Base-by-base conservation (phyloP, 2,113 vertebrate species). In the Telmatochromis sp. region DNA sequence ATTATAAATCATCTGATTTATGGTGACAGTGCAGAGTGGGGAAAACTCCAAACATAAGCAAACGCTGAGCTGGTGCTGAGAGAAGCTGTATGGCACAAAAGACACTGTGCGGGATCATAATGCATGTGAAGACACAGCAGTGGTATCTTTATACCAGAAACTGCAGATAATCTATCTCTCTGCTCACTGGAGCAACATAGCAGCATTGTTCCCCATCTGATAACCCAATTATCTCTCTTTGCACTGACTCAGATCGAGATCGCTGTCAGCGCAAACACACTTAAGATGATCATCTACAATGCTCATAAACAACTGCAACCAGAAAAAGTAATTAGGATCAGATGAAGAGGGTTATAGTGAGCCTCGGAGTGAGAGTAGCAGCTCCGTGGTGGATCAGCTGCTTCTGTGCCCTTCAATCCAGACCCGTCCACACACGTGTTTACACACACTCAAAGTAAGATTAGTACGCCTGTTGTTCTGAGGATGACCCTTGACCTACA, bases 1-100 rank as follows among this genome's bases (percentile, higher is more conserved):
- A 91, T 93, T 93, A 94, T 95, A 94, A 94, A 96, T 96, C 91
- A 95, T 93, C 87, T 95, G 94, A 95, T 96, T 95, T 95, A 95
- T 95, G 93, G 94, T 93, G 94, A 94, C 94, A 93, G 86, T 21
- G 57, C 83, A 83, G 83, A 92, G 87, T 73, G 90, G 91, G 90
- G 91, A 93, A 94, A 94, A 95, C 90, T 93, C 93, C 89, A 93
- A 94, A 93, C 93, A 95, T 93, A 96, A 95, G 94, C 94, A 91
- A 95, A 93, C 84, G 82, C 88, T 88, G 92, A 94, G 92, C 57
- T 82, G 87, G 84, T 85, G 90, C 89, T 80, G 89, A 93, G 91
- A 81, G 86, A 91, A 73, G 89, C 91, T 93, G 84, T 58, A 68
- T 19, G 17, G 60, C 85, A 45, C 71, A 83, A 57, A 63, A 71